A percentile compares a stretch with the other conserved stretches of the same genome.
These are phyloP conservation scores for Nanorana parkeri DNA, from an alignment of 2,113 vertebrate species.

Conservation along the genomic window DNA sequence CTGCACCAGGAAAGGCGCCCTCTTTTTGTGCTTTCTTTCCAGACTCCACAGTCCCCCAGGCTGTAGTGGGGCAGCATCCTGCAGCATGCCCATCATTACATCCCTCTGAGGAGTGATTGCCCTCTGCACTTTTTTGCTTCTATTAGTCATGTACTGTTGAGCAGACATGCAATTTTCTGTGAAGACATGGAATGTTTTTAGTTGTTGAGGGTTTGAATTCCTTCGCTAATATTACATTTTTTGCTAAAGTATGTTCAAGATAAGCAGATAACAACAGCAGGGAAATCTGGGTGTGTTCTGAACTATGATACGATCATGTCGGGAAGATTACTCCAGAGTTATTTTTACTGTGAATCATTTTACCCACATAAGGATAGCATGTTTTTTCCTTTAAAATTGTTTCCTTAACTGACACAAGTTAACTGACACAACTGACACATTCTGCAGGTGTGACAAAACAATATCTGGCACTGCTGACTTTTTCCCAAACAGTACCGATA, in stretches of 20 bases:
- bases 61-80: no score
- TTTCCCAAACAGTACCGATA: conserved; percentile 21
- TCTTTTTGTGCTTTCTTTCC: no score
- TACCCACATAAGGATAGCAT: conserved; percentile 57
- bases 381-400: conserved; percentile 12
- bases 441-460: conserved; percentile 46
- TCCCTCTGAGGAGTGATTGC: no score
- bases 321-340: conserved; percentile 14
- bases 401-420: not conserved
- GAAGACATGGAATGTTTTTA: no score
- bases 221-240: no score
- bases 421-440: not conserved
- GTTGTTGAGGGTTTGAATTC: no score
- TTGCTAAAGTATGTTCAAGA: not conserved
- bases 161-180: no score
- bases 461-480: conserved; percentile 20
- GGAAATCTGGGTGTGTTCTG: conserved; percentile 22
- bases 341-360: conserved; percentile 38
- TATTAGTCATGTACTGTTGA: no score
- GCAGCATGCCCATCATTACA: no score
- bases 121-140: no score
- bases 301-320: not conserved
- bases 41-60: no score
- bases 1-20: no score
- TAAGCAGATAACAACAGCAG: conserved; percentile 18